phyloP scores from a whole-genome alignment of 30 jellyfish, hydroid and myxozoan genomes.

The Mastigias papua region DNA sequence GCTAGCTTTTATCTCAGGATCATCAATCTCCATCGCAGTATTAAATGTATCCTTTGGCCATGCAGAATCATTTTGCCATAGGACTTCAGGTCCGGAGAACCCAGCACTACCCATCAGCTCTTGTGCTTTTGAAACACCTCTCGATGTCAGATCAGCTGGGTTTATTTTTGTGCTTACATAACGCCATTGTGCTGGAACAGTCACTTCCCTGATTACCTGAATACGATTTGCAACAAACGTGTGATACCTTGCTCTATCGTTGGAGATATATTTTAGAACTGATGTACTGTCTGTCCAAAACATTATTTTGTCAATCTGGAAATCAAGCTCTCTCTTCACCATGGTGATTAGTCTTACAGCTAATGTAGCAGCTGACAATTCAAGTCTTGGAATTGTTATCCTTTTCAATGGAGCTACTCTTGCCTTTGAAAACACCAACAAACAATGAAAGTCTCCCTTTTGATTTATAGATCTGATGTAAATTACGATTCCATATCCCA shows the following conservation, averaged over 20 bases:
- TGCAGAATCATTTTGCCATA: constrained; percentile 20
- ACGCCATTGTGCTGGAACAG: constrained; percentile 57
- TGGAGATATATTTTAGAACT: constrained; percentile 55
- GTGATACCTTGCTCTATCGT: constrained; percentile 62
- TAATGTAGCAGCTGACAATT: constrained; percentile 54
- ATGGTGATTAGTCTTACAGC: constrained; percentile 31
- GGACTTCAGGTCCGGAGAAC: constrained; percentile 58
- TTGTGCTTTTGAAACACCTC: constrained; percentile 30
- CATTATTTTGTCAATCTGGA: constrained; percentile 15
- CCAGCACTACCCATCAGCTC: constrained; percentile 19
- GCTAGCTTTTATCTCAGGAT: constrained; percentile 60
- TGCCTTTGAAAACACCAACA: constrained; percentile 43
- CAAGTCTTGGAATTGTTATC: constrained; percentile 56
- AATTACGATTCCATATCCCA: constrained; percentile 62
- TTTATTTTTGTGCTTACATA: constrained; percentile 33
- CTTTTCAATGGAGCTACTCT: constrained; percentile 48
- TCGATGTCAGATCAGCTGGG: constrained; percentile 65
- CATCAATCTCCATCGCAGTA: constrained; percentile 40
- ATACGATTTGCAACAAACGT: constrained; percentile 61
- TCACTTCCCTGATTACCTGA: constrained; percentile 46
- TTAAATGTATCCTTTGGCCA: constrained; percentile 60
- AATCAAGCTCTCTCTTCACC: constrained; percentile 56
- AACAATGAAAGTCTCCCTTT: constrained; percentile 27
- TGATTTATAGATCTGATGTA: constrained; percentile 46
- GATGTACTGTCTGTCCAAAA: constrained; percentile 59